A percentile compares a stretch with the other conserved stretches of the same genome.
Conservation (phyloP, 2,888 invertebrate genomes). For the Belgica antarctica region DNA sequence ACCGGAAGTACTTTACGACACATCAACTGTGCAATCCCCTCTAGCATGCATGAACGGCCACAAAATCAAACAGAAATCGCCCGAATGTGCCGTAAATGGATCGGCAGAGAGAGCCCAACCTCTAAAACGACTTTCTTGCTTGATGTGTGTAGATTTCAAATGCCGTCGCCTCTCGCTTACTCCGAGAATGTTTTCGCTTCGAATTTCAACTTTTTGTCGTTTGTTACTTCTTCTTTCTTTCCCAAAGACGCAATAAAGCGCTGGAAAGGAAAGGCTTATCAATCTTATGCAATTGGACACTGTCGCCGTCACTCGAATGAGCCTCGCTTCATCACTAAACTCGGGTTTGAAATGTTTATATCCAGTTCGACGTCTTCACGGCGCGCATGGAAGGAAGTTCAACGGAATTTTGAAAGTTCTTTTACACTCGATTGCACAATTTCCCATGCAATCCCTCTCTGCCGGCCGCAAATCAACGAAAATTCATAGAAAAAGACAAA, state of each 20-base stretch:
- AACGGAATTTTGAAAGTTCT: neutral
- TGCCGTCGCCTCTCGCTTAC: neutral
- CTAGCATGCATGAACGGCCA: neutral
- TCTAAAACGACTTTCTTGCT: neutral
- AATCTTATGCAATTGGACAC: slow-evolving; percentile 10
- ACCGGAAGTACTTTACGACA: slow-evolving; percentile 34
- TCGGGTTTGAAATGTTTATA: neutral
- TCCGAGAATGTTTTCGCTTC: neutral
- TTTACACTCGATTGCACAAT: slow-evolving; percentile 31
- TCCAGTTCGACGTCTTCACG: too few species aligned
- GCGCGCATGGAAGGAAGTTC: too few species aligned
- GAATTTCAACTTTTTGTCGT: neutral
- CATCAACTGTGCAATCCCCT: neutral
- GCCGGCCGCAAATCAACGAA: neutral
- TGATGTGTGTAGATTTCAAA: neutral
- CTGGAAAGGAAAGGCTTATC: neutral
- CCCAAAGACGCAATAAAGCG: too few species aligned
- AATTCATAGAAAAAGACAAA: neutral
- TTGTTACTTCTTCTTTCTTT: too few species aligned
- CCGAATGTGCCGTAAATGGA: neutral
- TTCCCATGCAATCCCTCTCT: neutral
- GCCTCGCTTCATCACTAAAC: neutral
- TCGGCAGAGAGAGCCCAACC: neutral
- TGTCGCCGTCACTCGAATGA: neutral
- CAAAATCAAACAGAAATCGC: neutral